Base-by-base conservation (phyloP, 2,888 invertebrate species). In the Trachelus iudaicus region DNA sequence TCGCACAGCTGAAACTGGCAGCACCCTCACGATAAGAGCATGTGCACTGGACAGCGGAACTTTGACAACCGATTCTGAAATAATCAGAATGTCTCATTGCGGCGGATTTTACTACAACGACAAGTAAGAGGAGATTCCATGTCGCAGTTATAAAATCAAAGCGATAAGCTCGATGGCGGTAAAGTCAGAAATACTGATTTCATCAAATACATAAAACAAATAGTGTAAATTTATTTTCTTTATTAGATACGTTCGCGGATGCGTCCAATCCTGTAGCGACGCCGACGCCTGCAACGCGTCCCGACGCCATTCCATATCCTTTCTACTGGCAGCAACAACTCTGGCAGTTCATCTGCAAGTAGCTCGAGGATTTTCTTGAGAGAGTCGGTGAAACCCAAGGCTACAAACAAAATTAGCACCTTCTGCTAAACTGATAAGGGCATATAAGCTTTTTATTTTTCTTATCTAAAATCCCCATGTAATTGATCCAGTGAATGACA, bases 31-130 rank as follows among this genome's bases (percentile, higher is more conserved):
- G 4, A 96, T 99, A n/a, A 94, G 99, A 33, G 97, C 97, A 77
- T 99, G 99, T 92, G 98, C 98, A 1, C 93, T 98, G 86, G 99
- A 99, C 93, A 98, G 98, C 84, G 98, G 99, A 2, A 98, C 98
- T 0, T 94, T 97, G 75, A 99, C 98, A 77, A 98, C 98, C 0
- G 98, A 99, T 92, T 98, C 98, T 0, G 99, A 99, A 93, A 96
- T 99, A 80, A 97, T 98, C 76, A 93, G 99, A 83, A 98, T 98
- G 96, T 98, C 98, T n/a, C 98, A 99, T 92, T 99, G 99, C 91
- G 99, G 99, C 40, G 94, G 97, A 84, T 98, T 99, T 92, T 96
- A 96, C 91, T 98, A 97, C 89, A 95, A 97, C 86, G 95, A 95
- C 85, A 95, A 96, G 96, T 97, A 90, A 92, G 91, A 85, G 71